Percentiles rank a stretch among this genome's conserved stretches.
Evolutionary conservation across 2,113 vertebrate species (phyloP).

Genomic region (Cacatua alba): DNA sequence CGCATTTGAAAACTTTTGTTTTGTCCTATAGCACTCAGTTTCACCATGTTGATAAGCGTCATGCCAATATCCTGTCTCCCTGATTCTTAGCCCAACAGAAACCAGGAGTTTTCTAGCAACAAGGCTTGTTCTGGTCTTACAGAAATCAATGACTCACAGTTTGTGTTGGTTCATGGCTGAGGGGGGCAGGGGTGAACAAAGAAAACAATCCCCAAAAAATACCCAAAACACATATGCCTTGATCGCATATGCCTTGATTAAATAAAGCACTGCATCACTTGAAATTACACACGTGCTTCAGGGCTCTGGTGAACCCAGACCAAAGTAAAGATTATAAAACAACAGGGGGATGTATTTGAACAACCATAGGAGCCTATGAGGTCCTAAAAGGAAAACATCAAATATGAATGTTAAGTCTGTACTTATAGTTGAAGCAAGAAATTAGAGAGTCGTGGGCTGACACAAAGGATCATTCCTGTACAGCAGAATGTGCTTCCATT

Average conservation of each 20-base stretch:
- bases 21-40: not conserved
- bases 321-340: not conserved
- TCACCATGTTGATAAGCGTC: not conserved
- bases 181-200: rapidly evolving
- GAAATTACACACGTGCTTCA: not conserved
- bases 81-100: not conserved
- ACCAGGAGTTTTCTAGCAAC: not conserved
- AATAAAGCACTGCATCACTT: not conserved
- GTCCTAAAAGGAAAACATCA: not conserved
- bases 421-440: not conserved
- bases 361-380: not conserved
- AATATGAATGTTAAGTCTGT: not conserved
- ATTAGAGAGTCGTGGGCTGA: not conserved
- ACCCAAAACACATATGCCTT: not conserved
- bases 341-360: not conserved
- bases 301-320: not conserved
- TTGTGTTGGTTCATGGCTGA: not conserved
- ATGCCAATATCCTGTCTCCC: not conserved
- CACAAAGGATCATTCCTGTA: not conserved
- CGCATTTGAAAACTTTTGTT: not conserved
- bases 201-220: not conserved
- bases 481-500: not conserved
- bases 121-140: not conserved
- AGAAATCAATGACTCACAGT: not conserved
- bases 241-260: not conserved